Percentiles rank a stretch among this genome's conserved stretches.
These are phyloP conservation scores for Eremophila alpestris DNA, from an alignment of 2,797 vertebrate genomes.

Conservation along the genomic window DNA sequence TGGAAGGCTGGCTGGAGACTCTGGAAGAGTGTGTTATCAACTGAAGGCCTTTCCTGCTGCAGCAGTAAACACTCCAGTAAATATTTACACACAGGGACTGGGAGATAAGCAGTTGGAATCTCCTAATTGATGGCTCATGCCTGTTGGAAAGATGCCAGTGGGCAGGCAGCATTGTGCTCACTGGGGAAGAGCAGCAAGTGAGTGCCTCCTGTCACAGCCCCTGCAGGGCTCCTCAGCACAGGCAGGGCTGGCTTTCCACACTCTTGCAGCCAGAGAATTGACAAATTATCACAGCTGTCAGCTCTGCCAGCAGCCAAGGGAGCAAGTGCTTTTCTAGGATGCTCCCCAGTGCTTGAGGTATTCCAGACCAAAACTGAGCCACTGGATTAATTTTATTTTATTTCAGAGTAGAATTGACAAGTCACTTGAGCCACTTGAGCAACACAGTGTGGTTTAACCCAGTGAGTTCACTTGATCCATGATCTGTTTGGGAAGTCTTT, in stretches of 20 bases:
- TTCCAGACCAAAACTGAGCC: neutral
- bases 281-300: neutral
- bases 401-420: neutral
- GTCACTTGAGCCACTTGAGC: neutral
- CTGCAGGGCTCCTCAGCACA: neutral
- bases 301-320: neutral
- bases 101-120: neutral
- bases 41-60: neutral
- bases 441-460: neutral
- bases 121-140: neutral
- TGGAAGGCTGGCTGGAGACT: neutral
- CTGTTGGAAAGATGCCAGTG: neutral
- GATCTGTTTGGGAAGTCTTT: neutral
- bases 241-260: neutral
- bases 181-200: neutral
- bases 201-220: rapidly evolving
- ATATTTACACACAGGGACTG: neutral
- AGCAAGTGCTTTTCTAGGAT: neutral
- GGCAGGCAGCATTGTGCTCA: neutral
- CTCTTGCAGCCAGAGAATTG: neutral
- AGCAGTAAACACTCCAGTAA: neutral
- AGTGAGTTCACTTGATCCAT: neutral
- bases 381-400: neutral
- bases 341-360: neutral
- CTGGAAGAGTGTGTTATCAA: rapidly evolving